Conservation (phyloP, 2,888 invertebrate genomes). For the Apamea anceps region DNA sequence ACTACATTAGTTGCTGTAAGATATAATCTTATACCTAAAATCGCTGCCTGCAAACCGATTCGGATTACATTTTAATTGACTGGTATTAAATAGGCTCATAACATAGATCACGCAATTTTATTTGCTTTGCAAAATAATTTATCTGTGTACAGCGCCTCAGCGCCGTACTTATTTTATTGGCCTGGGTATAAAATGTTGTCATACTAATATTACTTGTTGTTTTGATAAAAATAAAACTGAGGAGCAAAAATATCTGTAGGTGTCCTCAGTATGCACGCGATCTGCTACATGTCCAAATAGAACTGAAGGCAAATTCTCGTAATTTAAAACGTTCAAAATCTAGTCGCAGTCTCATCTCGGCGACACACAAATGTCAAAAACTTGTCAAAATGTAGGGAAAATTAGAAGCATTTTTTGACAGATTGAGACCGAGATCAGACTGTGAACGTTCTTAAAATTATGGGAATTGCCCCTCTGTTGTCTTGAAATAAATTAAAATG, state of each 20-base stretch:
- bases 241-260: background rate
- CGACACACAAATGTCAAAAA: too few relatives aligned
- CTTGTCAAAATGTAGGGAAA: too few relatives aligned
- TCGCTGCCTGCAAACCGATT: conserved; percentile 22
- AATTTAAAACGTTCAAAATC: too few relatives aligned
- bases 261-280: background rate
- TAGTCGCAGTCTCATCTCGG: too few relatives aligned
- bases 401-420: too few relatives aligned
- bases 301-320: too few relatives aligned
- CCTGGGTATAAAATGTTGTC: background rate
- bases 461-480: too few relatives aligned
- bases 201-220: background rate
- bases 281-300: background rate
- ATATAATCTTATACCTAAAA: conserved; percentile 19
- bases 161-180: background rate
- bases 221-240: conserved; percentile 7
- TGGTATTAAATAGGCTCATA: conserved; percentile 29
- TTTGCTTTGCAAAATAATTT: background rate
- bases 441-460: too few relatives aligned
- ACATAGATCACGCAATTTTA: conserved; percentile 7
- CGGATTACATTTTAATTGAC: conserved; percentile 44
- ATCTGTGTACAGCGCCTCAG: conserved; percentile 1
- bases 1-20: conserved; percentile 26
- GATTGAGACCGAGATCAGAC: too few relatives aligned
- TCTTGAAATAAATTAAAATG: background rate